Evolutionary conservation across 2,888 invertebrate genomes (phyloP).

Genomic region (Zygothrica quintamaculata): DNA sequence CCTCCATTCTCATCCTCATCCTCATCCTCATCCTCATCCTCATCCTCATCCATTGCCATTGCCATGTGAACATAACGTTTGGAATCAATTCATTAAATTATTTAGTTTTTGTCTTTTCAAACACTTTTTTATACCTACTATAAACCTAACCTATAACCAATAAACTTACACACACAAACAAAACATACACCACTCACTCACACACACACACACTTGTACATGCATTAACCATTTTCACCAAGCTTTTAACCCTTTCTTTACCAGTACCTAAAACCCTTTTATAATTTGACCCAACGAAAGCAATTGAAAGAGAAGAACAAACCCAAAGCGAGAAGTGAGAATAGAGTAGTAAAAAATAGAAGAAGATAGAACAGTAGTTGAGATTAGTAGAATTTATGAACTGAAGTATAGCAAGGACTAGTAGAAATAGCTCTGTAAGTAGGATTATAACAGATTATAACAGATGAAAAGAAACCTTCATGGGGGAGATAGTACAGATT

Average conservation of each 20-base stretch:
- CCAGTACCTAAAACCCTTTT: background rate
- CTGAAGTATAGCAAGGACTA: too few relatives aligned
- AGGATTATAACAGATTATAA: too few relatives aligned
- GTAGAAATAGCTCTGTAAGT: too few relatives aligned
- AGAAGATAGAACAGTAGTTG: too few relatives aligned
- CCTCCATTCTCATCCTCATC: slow-evolving; percentile 4
- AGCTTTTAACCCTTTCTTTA: slow-evolving; percentile 19
- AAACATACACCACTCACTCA: background rate
- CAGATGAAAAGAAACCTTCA: too few relatives aligned
- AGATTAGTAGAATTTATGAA: too few relatives aligned
- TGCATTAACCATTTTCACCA: slow-evolving; percentile 25
- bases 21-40: slow-evolving; percentile 4
- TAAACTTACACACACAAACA: background rate
- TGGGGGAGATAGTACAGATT: too few relatives aligned
- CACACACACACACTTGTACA: slow-evolving; percentile 1
- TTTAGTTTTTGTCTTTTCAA: slow-evolving; percentile 33
- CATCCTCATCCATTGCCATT: background rate
- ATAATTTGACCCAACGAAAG: background rate
- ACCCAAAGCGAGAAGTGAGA: background rate
- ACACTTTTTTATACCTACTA: slow-evolving; percentile 6
- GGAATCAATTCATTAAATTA: background rate
- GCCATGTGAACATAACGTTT: background rate
- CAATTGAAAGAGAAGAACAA: background rate
- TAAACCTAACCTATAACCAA: slow-evolving; percentile 4
- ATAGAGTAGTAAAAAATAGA: too few relatives aligned